Evolutionary conservation across 2,113 vertebrate genomes (phyloP).

Genomic region (Crotalus tigris): DNA sequence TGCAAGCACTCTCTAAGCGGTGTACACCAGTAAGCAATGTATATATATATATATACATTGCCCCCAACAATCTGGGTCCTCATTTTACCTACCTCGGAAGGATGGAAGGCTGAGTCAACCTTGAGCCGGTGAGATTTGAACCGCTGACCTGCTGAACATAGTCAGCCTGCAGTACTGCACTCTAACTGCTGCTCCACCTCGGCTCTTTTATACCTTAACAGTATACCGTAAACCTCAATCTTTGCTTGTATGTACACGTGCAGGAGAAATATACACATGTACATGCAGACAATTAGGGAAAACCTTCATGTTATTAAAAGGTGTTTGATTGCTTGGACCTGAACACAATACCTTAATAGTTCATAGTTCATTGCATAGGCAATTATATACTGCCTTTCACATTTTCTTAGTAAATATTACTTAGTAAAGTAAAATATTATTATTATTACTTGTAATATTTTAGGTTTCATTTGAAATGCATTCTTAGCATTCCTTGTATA

Average conservation of each 20-base stretch:
- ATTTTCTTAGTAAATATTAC: background rate
- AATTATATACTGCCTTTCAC: background rate
- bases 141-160: too few relatives aligned
- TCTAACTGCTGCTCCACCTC: too few relatives aligned
- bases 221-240: background rate
- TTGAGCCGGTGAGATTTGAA: too few relatives aligned
- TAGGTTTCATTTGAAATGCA: background rate
- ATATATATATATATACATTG: too few relatives aligned
- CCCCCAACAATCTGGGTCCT: too few relatives aligned
- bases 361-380: background rate
- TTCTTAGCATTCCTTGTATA: conserved; percentile 6
- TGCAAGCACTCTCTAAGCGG: too few relatives aligned
- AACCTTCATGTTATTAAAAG: background rate
- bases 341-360: background rate
- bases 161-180: too few relatives aligned
- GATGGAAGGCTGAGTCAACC: too few relatives aligned
- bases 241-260: background rate
- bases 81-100: too few relatives aligned
- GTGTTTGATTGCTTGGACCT: background rate
- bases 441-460: background rate
- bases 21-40: too few relatives aligned
- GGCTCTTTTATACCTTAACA: background rate
- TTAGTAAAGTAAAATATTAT: too few relatives aligned
- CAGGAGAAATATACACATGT: too few relatives aligned
- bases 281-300: background rate